A percentile compares a stretch with the other conserved stretches of the same genome.
Conservation (phyloP, 2,888 invertebrate species). For the Aelia acuminata region DNA sequence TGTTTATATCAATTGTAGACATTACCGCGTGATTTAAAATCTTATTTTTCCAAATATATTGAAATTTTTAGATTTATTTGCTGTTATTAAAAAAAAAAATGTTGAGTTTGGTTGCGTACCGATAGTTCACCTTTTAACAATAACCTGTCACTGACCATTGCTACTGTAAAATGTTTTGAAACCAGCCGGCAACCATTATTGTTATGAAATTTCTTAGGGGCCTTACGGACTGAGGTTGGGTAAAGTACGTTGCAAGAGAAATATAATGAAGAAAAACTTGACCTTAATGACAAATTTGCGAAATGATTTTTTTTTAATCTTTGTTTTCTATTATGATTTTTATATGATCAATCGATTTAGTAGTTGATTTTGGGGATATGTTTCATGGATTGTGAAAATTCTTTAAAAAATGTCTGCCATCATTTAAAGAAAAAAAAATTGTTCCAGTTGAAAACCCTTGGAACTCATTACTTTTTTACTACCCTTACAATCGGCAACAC, state of each 20-base stretch:
- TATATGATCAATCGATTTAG: no score
- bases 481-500: no score
- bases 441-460: no score
- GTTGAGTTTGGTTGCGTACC: not conserved
- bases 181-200: not conserved
- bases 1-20: not conserved
- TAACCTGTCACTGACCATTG: not conserved
- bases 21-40: not conserved
- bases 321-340: not conserved
- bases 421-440: no score
- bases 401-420: no score
- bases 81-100: not conserved
- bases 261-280: not conserved
- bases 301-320: not conserved
- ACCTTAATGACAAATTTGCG: not conserved
- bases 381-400: no score
- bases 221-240: not conserved
- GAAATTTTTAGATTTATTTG: no score
- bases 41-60: no score
- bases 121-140: conserved; percentile 5
- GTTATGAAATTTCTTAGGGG: not conserved
- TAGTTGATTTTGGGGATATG: not conserved
- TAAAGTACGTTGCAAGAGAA: not conserved
- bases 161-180: conserved; percentile 17
- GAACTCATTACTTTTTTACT: no score